These are phyloP conservation scores for Euplagia quadripunctaria DNA, from an alignment of 2,888 invertebrate genomes.

Conservation along the genomic window DNA sequence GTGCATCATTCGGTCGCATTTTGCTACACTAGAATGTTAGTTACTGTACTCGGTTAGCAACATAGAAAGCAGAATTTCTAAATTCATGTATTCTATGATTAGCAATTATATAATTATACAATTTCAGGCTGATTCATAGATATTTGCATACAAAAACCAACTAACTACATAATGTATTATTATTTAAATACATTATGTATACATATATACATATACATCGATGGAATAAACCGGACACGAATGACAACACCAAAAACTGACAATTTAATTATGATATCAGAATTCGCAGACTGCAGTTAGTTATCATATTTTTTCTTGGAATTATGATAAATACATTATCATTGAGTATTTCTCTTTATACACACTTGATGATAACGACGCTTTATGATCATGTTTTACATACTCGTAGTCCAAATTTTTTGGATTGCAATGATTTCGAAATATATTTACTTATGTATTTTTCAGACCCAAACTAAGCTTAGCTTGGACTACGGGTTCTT, in stretches of 20 bases:
- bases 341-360: neutral
- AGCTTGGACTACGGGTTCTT: too few relatives aligned
- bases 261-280: slow-evolving; percentile 39
- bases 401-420: too few relatives aligned
- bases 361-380: too few relatives aligned
- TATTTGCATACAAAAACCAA: slow-evolving; percentile 8
- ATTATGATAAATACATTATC: slow-evolving; percentile 5
- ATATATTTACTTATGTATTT: too few relatives aligned
- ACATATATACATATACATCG: neutral
- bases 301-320: slow-evolving; percentile 8
- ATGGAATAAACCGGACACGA: slow-evolving; percentile 22
- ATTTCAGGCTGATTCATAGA: slow-evolving; percentile 5
- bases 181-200: neutral
- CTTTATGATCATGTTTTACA: too few relatives aligned
- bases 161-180: neutral
- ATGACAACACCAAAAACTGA: slow-evolving; percentile 42
- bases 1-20: neutral
- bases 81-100: slow-evolving; percentile 7
- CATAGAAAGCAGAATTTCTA: neutral
- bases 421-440: too few relatives aligned
- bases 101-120: neutral
- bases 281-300: slow-evolving; percentile 1
- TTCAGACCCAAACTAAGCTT: too few relatives aligned
- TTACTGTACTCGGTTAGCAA: neutral
- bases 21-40: too few relatives aligned